phyloP scores from a whole-genome alignment of 2,888 invertebrate species.

The Volucella bombylans region DNA sequence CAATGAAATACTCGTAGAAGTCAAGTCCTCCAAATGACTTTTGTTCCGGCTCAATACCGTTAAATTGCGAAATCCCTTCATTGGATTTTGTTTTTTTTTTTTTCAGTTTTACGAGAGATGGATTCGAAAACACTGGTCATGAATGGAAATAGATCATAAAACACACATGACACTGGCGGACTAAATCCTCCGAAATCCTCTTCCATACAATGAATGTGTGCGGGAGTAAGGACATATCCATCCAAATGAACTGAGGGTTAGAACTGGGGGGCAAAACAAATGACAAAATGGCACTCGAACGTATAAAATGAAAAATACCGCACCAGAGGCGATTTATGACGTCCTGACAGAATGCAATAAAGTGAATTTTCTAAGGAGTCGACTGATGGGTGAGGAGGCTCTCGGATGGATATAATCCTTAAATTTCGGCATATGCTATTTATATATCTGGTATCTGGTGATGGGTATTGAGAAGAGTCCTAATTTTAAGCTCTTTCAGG shows the following conservation, averaged over 20 bases:
- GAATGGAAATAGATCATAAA: conserved; percentile 66
- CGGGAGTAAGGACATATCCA: conserved; percentile 36
- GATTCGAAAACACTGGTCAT: conserved; percentile 49
- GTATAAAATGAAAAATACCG: conserved; percentile 14
- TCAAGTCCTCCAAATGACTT: conserved; percentile 7
- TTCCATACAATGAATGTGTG: conserved; percentile 1
- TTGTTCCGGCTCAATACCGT: neutral
- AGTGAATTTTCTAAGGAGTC: conserved; percentile 28
- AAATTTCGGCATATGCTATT: neutral
- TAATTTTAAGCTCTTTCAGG: conserved; percentile 41
- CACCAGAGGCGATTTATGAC: conserved; percentile 50
- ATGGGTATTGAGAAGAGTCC: conserved; percentile 24
- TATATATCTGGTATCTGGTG: conserved; percentile 8
- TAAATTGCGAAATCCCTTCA: conserved; percentile 16
- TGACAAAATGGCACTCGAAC: conserved; percentile 23
- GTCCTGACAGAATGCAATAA: conserved; percentile 44
- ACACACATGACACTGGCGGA: conserved; percentile 47
- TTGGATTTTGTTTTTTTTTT: conserved; percentile 21
- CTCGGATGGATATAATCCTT: neutral
- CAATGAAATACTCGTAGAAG: conserved; percentile 9
- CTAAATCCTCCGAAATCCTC: conserved; percentile 44
- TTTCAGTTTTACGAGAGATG: conserved; percentile 16
- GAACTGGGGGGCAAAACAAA: conserved; percentile 17
- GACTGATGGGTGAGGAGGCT: too few relatives aligned
- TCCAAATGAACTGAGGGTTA: conserved; percentile 22